Conservation (phyloP, 2,113 vertebrate genomes). For the Rhinopithecus roxellana region DNA sequence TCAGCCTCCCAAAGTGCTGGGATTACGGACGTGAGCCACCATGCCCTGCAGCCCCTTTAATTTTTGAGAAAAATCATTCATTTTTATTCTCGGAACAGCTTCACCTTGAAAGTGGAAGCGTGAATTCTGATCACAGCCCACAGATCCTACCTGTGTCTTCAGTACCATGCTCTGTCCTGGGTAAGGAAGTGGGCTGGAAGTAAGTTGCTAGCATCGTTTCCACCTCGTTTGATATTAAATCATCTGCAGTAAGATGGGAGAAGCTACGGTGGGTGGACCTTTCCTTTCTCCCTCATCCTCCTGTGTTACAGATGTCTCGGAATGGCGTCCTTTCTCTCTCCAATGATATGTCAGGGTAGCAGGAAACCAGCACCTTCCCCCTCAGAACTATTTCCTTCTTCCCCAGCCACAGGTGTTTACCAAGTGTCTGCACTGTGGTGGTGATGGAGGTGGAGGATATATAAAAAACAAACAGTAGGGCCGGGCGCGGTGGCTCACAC, state of each 20-base stretch:
- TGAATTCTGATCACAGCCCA: no score
- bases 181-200: neutral
- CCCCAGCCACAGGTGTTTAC: rapidly evolving
- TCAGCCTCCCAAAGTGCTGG: no score
- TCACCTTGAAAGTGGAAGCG: neutral
- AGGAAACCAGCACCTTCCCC: neutral
- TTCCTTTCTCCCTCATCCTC: neutral
- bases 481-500: no score
- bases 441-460: rapidly evolving
- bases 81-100: neutral
- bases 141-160: rapidly evolving
- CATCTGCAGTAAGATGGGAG: neutral
- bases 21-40: no score
- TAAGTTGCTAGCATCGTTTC: neutral
- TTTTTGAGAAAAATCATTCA: neutral
- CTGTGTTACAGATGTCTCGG: neutral
- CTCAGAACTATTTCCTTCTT: neutral
- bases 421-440: rapidly evolving
- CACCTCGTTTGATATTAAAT: neutral
- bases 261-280: rapidly evolving
- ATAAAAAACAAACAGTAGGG: rapidly evolving
- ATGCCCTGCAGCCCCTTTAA: neutral
- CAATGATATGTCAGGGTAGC: rapidly evolving
- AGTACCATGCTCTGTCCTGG: rapidly evolving
- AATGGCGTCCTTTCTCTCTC: neutral